Evolutionary conservation across 1,140 invertebrate genomes (phyloP).

Genomic region (Neomicropteryx cornuta): DNA sequence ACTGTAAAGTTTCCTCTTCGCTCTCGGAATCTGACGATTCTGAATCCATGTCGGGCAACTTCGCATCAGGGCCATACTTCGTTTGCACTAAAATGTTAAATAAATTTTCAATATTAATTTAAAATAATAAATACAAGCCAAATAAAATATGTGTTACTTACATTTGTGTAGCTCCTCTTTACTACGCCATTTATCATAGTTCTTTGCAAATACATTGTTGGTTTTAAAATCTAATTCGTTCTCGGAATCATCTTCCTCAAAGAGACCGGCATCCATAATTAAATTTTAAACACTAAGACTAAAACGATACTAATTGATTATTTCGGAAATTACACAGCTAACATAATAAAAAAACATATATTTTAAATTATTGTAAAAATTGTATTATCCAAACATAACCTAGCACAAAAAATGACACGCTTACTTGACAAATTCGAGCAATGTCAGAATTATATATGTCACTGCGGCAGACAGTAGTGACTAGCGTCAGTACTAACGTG

Average conservation of each 20-base stretch:
- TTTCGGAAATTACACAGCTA: no score
- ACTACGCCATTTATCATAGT: conserved; percentile 68
- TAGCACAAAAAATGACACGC: no score
- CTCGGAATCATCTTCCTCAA: conserved; percentile 34
- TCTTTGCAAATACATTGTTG: conserved; percentile 70
- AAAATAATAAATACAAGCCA: background rate
- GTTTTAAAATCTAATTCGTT: conserved; percentile 48
- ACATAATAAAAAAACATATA: no score
- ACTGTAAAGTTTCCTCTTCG: conserved; percentile 51
- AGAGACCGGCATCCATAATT: no score
- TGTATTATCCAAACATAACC: no score
- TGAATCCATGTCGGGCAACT: conserved; percentile 25
- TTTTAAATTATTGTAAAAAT: no score
- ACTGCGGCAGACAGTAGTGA: no score
- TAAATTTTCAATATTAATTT: conserved; percentile 3
- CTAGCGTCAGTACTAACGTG: no score
- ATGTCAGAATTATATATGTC: no score
- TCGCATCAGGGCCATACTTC: conserved; percentile 51
- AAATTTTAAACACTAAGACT: no score
- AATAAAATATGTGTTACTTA: conserved; percentile 32
- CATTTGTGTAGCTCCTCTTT: conserved; percentile 80
- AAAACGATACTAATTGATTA: no score
- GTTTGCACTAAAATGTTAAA: conserved; percentile 53
- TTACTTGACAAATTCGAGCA: no score
- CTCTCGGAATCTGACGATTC: conserved; percentile 40